phyloP scores from a whole-genome alignment of 2,113 vertebrate species.

The Triplophysa tibetana region DNA sequence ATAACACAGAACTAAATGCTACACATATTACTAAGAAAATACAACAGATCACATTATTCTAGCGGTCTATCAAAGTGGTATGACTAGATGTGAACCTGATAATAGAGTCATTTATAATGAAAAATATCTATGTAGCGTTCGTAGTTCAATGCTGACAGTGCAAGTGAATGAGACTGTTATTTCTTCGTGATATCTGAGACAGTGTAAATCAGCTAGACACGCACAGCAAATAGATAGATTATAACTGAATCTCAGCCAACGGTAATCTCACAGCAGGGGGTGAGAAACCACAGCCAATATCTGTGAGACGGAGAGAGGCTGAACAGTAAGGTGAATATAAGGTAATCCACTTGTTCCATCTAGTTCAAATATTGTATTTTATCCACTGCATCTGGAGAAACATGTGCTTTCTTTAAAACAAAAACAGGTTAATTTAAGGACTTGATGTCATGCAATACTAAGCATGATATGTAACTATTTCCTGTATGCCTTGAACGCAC shows the following conservation, averaged over 20 bases:
- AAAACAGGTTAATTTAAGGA: neutral
- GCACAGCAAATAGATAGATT: constrained; percentile 19
- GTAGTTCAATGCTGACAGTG: constrained; percentile 14
- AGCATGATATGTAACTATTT: neutral
- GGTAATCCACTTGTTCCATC: constrained; percentile 51
- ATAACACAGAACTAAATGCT: constrained; percentile 1
- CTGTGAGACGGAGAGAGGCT: no score
- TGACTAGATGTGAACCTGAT: constrained; percentile 9
- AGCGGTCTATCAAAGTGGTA: neutral
- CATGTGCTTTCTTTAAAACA: constrained; percentile 23
- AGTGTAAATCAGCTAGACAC: constrained; percentile 48
- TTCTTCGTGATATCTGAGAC: constrained; percentile 14
- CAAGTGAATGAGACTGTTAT: constrained; percentile 4
- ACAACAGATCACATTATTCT: neutral
- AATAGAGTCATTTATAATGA: neutral
- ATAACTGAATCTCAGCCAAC: constrained; percentile 60
- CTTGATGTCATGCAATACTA: neutral
- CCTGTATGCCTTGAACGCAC: neutral
- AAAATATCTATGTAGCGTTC: constrained; percentile 27
- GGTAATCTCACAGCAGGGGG: constrained; percentile 55
- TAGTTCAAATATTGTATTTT: constrained; percentile 59
- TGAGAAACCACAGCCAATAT: no score
- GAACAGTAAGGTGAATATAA: neutral
- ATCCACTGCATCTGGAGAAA: constrained; percentile 39
- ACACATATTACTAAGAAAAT: neutral